Percentiles rank a stretch among this genome's conserved stretches.
These are phyloP conservation scores for Fulmarus glacialis DNA, from an alignment of 2,113 vertebrate genomes.

Conservation along the genomic window DNA sequence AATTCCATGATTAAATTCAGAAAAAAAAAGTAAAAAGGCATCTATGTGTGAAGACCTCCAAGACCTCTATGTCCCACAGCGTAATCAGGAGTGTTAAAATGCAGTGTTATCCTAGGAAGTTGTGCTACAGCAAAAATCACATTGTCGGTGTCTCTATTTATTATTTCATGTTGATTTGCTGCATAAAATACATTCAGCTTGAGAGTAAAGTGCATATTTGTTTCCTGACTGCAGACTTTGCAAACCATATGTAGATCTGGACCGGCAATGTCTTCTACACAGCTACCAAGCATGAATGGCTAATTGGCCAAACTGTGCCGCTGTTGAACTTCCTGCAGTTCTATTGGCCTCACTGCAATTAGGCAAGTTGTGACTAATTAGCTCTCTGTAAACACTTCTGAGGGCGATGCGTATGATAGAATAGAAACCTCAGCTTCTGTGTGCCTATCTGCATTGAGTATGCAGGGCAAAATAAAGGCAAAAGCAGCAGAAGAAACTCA, in stretches of 20 bases:
- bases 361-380: not conserved
- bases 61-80: not conserved
- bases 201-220: not conserved
- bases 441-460: not conserved
- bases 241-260: not conserved
- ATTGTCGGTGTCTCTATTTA: not conserved
- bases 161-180: not conserved
- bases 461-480: not conserved
- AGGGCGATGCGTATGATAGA: not conserved
- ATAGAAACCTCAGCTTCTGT: not conserved
- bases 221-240: not conserved
- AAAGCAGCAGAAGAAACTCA: not conserved
- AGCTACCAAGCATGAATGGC: not conserved
- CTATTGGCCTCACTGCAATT: not conserved
- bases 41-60: not conserved
- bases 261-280: accelerated
- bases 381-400: slow-evolving; percentile 8
- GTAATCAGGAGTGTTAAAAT: not conserved
- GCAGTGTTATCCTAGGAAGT: not conserved
- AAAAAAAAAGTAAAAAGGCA: not conserved
- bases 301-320: not conserved
- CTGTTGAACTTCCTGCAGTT: not conserved
- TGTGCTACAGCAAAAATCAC: not conserved
- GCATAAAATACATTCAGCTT: not conserved
- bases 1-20: slow-evolving; percentile 25